Evolutionary conservation across 1,140 invertebrate genomes (phyloP), one percentile per base, ranked within the genome.

Genomic region (Drosophila ercepeae): DNA sequence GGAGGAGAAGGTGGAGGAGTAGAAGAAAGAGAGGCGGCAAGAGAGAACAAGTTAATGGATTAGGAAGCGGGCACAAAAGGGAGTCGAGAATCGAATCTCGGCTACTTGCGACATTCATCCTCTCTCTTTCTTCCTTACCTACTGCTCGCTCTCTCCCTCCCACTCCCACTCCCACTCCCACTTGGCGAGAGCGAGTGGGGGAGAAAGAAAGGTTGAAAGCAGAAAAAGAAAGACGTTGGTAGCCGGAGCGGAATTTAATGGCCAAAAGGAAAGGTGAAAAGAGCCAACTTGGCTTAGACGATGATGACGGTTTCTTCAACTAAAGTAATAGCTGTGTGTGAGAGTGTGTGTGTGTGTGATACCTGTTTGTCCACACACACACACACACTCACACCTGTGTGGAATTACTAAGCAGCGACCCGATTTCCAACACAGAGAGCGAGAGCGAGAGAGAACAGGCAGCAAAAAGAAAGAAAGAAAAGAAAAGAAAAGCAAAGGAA

Each of bases 391-490:
- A 50, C 32, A 68, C 60, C 41, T 75, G 65, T 61, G 52, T 81
- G 75, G 81, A 86, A 84, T 86, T 68, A 81, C 61, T 88, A 76
- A 76, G 39, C 81, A 86, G 72, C 78, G 78, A 84, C 78, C 78
- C 78, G 78, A 83, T 84, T 83, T 84, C 54, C 25, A 54, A 58
- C 14, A 32, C 44, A 55, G 25, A 59, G 8, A 32, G n/a, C 57
- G 21, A 44, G 16, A 63, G 23, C 27, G 46, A 41, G 65, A 55
- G 44, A 45, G 1, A n/a, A n/a, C n/a, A n/a, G n/a, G n/a, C n/a
- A 9, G 32, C 0, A 34, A 36, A 36, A 4, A 36, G 9, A 7
- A 36, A 9, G 13, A n/a, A 7, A 32, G 36, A 6, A 7, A 32
- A 23, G 45, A 61, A 34, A 41, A 32, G 55, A 58, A 63, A 55